Evolutionary conservation across 53 echinoderm and acorn worm species (phyloP).

Genomic region (Apostichopus leukothele): DNA sequence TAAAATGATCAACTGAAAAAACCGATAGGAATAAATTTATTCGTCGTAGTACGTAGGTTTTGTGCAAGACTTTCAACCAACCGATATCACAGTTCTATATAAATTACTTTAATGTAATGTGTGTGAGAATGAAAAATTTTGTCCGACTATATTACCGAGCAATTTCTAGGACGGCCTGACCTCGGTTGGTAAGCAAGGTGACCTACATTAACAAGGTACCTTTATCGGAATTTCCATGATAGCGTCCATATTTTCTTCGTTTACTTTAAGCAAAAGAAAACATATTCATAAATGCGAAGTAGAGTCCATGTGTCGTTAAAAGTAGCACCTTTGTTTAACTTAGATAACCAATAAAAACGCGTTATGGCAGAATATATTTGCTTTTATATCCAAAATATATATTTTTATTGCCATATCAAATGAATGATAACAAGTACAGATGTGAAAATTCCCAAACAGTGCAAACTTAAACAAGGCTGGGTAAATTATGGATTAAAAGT

Average conservation of each 20-base stretch:
- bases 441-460: slow-evolving; percentile 1
- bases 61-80: no score
- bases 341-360: neutral
- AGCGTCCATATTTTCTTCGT: neutral
- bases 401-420: neutral
- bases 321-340: neutral
- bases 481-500: slow-evolving; percentile 2
- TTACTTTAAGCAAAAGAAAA: neutral
- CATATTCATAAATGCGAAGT: neutral
- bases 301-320: neutral
- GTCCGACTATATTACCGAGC: neutral
- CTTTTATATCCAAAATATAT: neutral
- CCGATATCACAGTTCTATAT: no score
- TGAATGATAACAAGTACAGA: neutral
- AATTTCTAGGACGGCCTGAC: neutral
- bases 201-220: neutral
- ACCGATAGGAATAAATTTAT: no score
- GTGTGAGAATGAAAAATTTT: no score
- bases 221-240: neutral
- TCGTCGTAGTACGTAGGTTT: no score
- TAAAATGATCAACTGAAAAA: no score
- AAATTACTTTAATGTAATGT: no score
- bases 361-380: neutral
- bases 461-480: neutral
- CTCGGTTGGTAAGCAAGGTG: neutral